These are phyloP conservation scores for Rhabdornis inornatus DNA, from an alignment of 2,113 vertebrate species.

Conservation along the genomic window DNA sequence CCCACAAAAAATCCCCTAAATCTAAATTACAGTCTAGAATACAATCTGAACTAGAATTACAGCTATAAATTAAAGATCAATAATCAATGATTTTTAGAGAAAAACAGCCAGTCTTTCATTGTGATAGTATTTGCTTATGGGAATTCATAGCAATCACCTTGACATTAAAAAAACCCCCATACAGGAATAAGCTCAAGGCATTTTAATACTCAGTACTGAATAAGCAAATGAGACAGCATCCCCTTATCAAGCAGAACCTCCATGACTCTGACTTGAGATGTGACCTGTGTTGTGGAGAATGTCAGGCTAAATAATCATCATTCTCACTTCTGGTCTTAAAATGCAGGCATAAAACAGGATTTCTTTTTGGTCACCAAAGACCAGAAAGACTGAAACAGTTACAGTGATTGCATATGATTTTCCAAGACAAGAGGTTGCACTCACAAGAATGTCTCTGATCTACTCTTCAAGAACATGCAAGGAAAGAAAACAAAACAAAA, in stretches of 20 bases:
- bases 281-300: not conserved
- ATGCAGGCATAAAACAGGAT: not conserved
- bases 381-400: not conserved
- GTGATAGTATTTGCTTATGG: not conserved
- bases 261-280: not conserved
- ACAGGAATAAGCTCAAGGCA: not conserved
- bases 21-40: not conserved
- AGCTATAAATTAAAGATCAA: not conserved
- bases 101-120: not conserved
- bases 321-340: not conserved
- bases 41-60: not conserved
- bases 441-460: not conserved
- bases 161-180: not conserved
- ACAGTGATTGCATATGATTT: not conserved
- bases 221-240: slow-evolving; percentile 6
- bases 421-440: not conserved
- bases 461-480: not conserved
- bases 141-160: not conserved
- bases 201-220: not conserved
- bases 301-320: not conserved
- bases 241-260: not conserved
- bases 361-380: not conserved
- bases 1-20: accelerated
- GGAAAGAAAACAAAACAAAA: not conserved
- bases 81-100: not conserved